Conservation (phyloP, 2,797 vertebrate species). For the Anomalospiza imberbis region DNA sequence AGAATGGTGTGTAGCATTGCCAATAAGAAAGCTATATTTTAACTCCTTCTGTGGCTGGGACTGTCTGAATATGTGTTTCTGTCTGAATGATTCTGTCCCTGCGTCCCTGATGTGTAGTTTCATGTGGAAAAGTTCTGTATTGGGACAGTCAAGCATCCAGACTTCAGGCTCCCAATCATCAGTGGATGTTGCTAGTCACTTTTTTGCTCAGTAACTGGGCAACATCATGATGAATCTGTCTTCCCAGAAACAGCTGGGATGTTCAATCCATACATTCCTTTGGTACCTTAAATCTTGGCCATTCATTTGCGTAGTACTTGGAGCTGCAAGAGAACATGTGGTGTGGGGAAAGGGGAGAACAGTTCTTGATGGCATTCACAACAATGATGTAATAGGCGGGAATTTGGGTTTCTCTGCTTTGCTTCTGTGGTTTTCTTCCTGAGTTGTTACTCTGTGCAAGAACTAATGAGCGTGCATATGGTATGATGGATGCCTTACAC, state of each 20-base stretch:
- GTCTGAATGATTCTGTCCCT: neutral
- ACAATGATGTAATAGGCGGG: neutral
- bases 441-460: neutral
- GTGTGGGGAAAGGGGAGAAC: neutral
- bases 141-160: neutral
- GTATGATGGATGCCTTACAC: neutral
- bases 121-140: neutral
- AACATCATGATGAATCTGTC: neutral
- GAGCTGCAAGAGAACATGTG: neutral
- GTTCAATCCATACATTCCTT: neutral
- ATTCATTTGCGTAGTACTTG: neutral
- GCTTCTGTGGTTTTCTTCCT: neutral
- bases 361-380: neutral
- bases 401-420: neutral
- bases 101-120: neutral
- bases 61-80: neutral
- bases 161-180: neutral
- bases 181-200: neutral
- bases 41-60: neutral
- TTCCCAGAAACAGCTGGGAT: neutral
- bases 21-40: neutral
- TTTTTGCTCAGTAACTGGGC: neutral
- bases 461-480: neutral
- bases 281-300: neutral
- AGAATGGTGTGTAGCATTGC: neutral